Evolutionary conservation across 2,888 invertebrate genomes (phyloP), one percentile per base, ranked within the genome.

Genomic region (Luperina nickerlii): DNA sequence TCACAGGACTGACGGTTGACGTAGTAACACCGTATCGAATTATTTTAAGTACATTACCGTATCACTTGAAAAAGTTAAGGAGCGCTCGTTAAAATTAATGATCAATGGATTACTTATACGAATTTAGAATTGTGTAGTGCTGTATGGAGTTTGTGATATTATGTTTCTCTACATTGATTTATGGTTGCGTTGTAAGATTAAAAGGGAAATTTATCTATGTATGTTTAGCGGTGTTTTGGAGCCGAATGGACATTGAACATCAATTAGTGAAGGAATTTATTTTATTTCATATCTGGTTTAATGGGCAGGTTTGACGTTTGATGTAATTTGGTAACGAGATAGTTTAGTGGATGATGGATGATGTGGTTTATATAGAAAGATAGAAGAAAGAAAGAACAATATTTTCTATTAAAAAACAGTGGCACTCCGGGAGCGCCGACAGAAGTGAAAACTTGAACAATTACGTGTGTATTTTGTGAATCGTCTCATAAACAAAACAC

Each of bases 201-300:
- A 86, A 87, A n/a, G 82, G 66, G 72, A 79, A 74, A 60, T 79
- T 78, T 86, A 84, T 89, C 79, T 86, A 20, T 78, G 57, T 84
- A 57, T 84, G 88, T 77, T 78, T 87, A 79, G 76, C 74, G 79
- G 78, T 87, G 70, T 73, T 79, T 87, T 73, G 78, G 69, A 63
- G 74, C 69, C 75, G 71, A 63, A 63, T 84, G 79, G 54, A 74
- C 68, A 82, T 89, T 82, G 83, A 82, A 81, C 71, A 79, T 83
- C 73, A 87, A 89, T 88, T 87, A 89, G 84, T 72, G 11, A 48
- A 84, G 71, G 83, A 80, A 85, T 85, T 87, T 78, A 18, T 81
- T 82, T 71, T 80, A 76, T 79, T 81, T 79, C 72, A 71, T 80
- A 84, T 82, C 74, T 79, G 32, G 76, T 77, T 76, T 79, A 83